phyloP scores from a whole-genome alignment of 2,113 vertebrate genomes.

The Pseudolaguvia tuberculata region DNA sequence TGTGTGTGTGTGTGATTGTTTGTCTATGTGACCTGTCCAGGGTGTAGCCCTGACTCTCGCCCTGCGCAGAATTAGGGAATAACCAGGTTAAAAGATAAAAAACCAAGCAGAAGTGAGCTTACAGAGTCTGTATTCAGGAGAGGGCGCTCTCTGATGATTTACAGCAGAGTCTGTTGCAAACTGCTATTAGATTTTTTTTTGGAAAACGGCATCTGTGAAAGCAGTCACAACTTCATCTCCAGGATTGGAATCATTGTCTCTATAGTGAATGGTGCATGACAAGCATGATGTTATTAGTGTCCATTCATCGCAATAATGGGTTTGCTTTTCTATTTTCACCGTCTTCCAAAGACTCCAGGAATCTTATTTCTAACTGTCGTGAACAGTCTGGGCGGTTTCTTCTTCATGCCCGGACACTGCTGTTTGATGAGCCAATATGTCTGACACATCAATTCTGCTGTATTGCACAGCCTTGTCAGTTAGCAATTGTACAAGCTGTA shows the following conservation, averaged over 20 bases:
- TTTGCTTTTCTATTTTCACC: slow-evolving; percentile 8
- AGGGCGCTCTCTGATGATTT: too few relatives aligned
- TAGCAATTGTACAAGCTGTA: slow-evolving; percentile 11
- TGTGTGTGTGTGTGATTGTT: too few relatives aligned
- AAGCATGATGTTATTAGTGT: slow-evolving; percentile 11
- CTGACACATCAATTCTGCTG: slow-evolving; percentile 27
- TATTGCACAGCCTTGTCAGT: slow-evolving; percentile 20
- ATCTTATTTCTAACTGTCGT: slow-evolving; percentile 14
- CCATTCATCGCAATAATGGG: slow-evolving; percentile 3
- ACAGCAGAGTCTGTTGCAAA: too few relatives aligned
- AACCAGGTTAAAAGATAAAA: too few relatives aligned
- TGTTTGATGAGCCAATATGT: slow-evolving; percentile 20
- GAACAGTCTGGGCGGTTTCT: neutral
- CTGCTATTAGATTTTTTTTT: neutral
- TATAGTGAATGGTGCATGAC: slow-evolving; percentile 6
- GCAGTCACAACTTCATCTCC: neutral
- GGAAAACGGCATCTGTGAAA: neutral
- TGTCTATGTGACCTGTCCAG: too few relatives aligned
- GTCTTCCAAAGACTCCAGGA: neutral
- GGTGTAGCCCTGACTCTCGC: too few relatives aligned
- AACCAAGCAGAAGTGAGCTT: too few relatives aligned
- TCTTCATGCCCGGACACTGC: slow-evolving; percentile 4
- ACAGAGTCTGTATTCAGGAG: too few relatives aligned
- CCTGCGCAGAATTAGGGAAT: too few relatives aligned
- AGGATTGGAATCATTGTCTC: slow-evolving; percentile 8